Percentiles rank a stretch among this genome's conserved stretches.
phyloP scores from a whole-genome alignment of 1,140 invertebrate genomes.

The Nasonia vitripennis region DNA sequence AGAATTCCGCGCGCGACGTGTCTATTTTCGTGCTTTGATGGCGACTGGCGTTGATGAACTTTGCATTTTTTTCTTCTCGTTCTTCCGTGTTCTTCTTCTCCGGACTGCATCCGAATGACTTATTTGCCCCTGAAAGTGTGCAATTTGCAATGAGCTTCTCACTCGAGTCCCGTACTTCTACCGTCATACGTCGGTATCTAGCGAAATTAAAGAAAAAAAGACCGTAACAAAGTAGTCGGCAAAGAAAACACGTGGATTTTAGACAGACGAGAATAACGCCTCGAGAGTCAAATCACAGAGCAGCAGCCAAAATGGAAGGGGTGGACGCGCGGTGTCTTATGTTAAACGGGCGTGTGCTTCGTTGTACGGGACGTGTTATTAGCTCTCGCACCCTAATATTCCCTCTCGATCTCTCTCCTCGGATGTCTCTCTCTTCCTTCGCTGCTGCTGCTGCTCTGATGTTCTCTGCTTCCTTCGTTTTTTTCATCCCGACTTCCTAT shows the following conservation, averaged over 20 bases:
- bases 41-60: background rate
- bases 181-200: too few relatives aligned
- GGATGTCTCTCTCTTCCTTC: conserved; percentile 24
- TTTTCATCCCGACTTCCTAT: conserved; percentile 41
- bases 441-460: background rate
- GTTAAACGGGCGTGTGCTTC: conserved; percentile 54
- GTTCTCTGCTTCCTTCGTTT: conserved; percentile 39
- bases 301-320: conserved; percentile 29
- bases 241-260: background rate
- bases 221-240: background rate
- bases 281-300: conserved; percentile 38
- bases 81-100: background rate
- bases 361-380: conserved; percentile 66
- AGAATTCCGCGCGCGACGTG: background rate
- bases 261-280: background rate
- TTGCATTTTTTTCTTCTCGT: background rate
- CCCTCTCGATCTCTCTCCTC: conserved; percentile 31
- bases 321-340: background rate
- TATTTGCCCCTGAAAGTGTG: too few relatives aligned
- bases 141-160: too few relatives aligned
- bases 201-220: background rate
- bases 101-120: background rate
- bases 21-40: conserved; percentile 1
- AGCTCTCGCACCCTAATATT: conserved; percentile 58
- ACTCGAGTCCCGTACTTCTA: too few relatives aligned